phyloP scores from a whole-genome alignment of 2,888 invertebrate genomes.

The Mesorhabditis sp. region DNA sequence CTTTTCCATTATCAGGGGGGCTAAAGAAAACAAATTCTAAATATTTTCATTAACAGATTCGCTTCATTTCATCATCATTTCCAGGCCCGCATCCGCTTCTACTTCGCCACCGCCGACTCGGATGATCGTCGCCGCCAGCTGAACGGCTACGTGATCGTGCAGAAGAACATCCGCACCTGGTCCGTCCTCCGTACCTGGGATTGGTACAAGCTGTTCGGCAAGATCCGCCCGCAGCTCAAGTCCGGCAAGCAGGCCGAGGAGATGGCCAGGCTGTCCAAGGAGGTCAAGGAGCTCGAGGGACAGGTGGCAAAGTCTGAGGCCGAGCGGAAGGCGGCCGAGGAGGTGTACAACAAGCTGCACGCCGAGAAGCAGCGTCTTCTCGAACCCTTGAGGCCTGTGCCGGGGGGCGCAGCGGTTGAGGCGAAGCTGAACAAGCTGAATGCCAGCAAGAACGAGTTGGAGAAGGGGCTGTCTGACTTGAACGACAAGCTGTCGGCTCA shows the following conservation, averaged over 20 bases:
- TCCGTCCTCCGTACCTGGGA: constrained; percentile 62
- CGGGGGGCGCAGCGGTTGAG: constrained; percentile 48
- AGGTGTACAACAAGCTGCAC: constrained; percentile 82
- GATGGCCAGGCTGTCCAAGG: constrained; percentile 46
- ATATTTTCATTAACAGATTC: constrained; percentile 8
- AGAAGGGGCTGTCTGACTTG: constrained; percentile 88
- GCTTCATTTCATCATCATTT: neutral
- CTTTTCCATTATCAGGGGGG: constrained; percentile 21
- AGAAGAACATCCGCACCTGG: constrained; percentile 54
- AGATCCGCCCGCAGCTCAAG: constrained; percentile 52
- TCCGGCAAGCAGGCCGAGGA: constrained; percentile 55
- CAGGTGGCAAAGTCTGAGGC: constrained; percentile 93
- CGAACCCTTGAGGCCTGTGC: constrained; percentile 46
- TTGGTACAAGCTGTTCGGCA: constrained; percentile 66
- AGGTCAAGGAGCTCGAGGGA: constrained; percentile 75
- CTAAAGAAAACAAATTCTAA: constrained; percentile 9
- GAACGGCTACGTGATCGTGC: constrained; percentile 44
- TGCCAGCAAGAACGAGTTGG: constrained; percentile 65
- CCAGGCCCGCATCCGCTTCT: constrained; percentile 40
- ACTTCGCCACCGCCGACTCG: constrained; percentile 27
- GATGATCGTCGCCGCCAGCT: constrained; percentile 39
- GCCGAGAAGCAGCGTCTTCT: constrained; percentile 67
- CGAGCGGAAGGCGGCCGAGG: constrained; percentile 93
- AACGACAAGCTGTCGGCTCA: constrained; percentile 86
- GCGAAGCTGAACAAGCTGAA: constrained; percentile 48